A percentile compares a stretch with the other conserved stretches of the same genome.
phyloP scores from a whole-genome alignment of 1,140 invertebrate species.

The Littorina saxatilis region DNA sequence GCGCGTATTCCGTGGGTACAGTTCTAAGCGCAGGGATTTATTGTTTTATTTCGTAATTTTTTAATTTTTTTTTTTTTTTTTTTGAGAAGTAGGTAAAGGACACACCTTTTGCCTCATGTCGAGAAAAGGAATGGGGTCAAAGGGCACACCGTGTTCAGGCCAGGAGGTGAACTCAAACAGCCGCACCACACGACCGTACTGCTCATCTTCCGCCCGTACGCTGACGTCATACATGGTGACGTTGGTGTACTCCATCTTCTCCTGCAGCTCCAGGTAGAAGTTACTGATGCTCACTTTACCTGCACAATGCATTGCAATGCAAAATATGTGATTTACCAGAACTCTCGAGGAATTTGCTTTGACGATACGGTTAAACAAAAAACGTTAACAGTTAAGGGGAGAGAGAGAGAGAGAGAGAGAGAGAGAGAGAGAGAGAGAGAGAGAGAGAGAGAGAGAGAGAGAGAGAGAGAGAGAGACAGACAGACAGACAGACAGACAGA shows the following conservation, averaged over 20 bases:
- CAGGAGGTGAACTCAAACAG: slow-evolving; percentile 97
- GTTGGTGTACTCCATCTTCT: slow-evolving; percentile 60
- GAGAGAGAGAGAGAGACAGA: not conserved
- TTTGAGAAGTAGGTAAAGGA: not conserved
- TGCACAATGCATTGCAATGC: slow-evolving; percentile 22
- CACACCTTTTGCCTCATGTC: slow-evolving; percentile 94
- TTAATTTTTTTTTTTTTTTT: too few species aligned
- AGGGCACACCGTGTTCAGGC: slow-evolving; percentile 98
- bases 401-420: not conserved
- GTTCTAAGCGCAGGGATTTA: too few species aligned
- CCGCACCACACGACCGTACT: slow-evolving; percentile 46
- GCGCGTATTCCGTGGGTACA: too few species aligned
- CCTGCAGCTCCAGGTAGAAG: slow-evolving; percentile 60
- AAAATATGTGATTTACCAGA: too few species aligned
- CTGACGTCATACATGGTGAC: slow-evolving; percentile 65
- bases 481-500: not conserved
- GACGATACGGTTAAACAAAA: too few species aligned
- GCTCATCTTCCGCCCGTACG: slow-evolving; percentile 25
- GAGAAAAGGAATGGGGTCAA: slow-evolving; percentile 97
- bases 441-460: not conserved
- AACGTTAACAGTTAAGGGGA: too few species aligned
- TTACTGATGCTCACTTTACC: slow-evolving; percentile 54
- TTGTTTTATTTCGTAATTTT: too few species aligned
- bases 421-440: not conserved
- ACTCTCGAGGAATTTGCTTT: too few species aligned